Evolutionary conservation across 2,113 vertebrate genomes (phyloP).

Genomic region (Misgurnus mizolepis): DNA sequence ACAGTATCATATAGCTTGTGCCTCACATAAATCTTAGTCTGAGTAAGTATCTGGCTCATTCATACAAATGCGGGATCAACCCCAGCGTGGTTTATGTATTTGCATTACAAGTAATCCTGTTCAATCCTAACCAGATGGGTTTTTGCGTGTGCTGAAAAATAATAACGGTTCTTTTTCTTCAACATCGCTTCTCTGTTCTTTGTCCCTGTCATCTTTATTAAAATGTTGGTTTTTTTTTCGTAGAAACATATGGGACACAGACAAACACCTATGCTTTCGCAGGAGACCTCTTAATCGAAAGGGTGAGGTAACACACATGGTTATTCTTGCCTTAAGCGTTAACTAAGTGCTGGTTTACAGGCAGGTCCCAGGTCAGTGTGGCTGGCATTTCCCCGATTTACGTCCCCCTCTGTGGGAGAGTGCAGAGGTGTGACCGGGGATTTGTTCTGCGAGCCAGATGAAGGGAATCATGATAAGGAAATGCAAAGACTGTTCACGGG

Average conservation of each 20-base stretch:
- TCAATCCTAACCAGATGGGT: conserved; percentile 53
- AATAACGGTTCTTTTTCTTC: conserved; percentile 46
- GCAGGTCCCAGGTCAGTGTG: conserved; percentile 24
- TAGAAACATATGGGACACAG: conserved; percentile 51
- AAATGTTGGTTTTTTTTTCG: conserved; percentile 44
- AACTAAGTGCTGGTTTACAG: conserved; percentile 44
- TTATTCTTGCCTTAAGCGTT: conserved; percentile 47
- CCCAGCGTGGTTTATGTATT: conserved; percentile 52
- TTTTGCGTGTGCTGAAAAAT: conserved; percentile 40
- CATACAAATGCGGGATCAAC: conserved; percentile 46
- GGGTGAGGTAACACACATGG: conserved; percentile 50
- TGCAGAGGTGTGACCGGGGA: not conserved
- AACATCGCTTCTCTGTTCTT: conserved; percentile 38
- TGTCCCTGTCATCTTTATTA: conserved; percentile 10
- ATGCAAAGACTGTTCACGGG: not conserved
- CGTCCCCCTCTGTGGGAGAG: not conserved
- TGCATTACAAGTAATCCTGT: conserved; percentile 55
- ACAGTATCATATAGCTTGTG: conserved; percentile 19
- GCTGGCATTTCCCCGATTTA: conserved; percentile 9
- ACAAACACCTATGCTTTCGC: conserved; percentile 54
- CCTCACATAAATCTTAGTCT: conserved; percentile 29
- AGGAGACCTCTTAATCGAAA: conserved; percentile 17
- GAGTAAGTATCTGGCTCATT: conserved; percentile 48
- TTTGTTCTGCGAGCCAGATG: conserved; percentile 26
- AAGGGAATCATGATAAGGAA: conserved; percentile 29